These are phyloP conservation scores for Microcebus lehilahytsara DNA, from an alignment of 2,113 vertebrate genomes.

Conservation along the genomic window DNA sequence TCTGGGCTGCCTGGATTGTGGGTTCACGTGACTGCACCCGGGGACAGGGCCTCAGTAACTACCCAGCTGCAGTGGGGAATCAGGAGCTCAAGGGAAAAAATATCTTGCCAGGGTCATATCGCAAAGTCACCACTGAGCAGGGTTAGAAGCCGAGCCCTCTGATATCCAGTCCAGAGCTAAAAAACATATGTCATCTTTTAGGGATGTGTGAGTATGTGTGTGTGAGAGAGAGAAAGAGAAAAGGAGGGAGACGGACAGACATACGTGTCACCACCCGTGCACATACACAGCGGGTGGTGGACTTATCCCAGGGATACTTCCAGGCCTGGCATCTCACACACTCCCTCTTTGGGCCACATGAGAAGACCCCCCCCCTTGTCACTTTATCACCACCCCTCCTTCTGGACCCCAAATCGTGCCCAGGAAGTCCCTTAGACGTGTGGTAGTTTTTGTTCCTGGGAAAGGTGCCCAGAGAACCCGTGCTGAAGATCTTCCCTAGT, in stretches of 20 bases:
- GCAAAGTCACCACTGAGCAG: background rate
- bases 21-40: background rate
- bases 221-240: background rate
- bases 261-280: accelerated
- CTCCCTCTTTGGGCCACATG: background rate
- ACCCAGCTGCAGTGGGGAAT: too few relatives aligned
- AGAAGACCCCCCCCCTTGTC: background rate
- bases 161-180: background rate
- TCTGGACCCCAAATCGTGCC: background rate
- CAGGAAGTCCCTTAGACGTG: background rate
- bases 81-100: background rate
- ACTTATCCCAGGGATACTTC: background rate
- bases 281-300: background rate
- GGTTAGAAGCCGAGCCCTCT: background rate
- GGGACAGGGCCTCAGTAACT: background rate
- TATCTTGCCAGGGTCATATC: background rate
- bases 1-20: background rate
- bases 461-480: slow-evolving; percentile 31
- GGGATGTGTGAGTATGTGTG: background rate
- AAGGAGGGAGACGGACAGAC: background rate
- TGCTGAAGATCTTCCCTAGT: background rate
- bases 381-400: background rate
- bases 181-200: background rate
- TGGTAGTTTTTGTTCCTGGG: slow-evolving; percentile 46
- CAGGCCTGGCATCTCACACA: background rate